A percentile compares a stretch with the other conserved stretches of the same genome.
phyloP scores from a whole-genome alignment of 2,888 invertebrate genomes.

The Ashinkailepas kermadecensis region DNA sequence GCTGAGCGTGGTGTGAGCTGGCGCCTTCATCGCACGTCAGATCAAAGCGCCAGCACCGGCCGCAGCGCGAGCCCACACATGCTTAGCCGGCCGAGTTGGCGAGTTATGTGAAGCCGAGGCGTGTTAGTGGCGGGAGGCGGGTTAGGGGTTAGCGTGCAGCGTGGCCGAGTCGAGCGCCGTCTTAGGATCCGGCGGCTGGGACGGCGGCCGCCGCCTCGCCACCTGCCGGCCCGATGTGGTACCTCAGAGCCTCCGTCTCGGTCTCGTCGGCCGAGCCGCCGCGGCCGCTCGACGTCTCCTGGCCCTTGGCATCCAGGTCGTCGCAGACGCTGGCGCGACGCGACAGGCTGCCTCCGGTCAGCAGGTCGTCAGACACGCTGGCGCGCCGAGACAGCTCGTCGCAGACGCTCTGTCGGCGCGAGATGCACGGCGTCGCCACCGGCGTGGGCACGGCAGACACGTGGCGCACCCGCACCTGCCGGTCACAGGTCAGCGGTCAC shows the following conservation, averaged over 20 bases:
- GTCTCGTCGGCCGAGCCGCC: neutral
- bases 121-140: too few species aligned
- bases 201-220: neutral
- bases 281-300: neutral
- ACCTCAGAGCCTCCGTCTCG: neutral
- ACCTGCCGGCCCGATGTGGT: neutral
- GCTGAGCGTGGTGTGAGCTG: too few species aligned
- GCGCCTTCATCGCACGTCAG: too few species aligned
- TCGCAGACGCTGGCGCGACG: neutral
- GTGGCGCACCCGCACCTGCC: slow-evolving; percentile 4
- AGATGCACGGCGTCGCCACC: slow-evolving; percentile 8
- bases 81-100: too few species aligned
- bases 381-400: neutral
- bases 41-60: too few species aligned
- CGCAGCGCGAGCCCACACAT: too few species aligned
- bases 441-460: slow-evolving; percentile 6
- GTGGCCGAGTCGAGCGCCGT: too few species aligned
- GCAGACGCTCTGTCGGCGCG: neutral
- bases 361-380: neutral
- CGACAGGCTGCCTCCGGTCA: neutral
- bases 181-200: too few species aligned
- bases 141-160: too few species aligned
- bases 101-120: too few species aligned
- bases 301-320: neutral
- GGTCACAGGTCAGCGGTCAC: too few species aligned